These are phyloP conservation scores for Megamerina dolium DNA, from an alignment of 2,888 invertebrate species.

Conservation along the genomic window DNA sequence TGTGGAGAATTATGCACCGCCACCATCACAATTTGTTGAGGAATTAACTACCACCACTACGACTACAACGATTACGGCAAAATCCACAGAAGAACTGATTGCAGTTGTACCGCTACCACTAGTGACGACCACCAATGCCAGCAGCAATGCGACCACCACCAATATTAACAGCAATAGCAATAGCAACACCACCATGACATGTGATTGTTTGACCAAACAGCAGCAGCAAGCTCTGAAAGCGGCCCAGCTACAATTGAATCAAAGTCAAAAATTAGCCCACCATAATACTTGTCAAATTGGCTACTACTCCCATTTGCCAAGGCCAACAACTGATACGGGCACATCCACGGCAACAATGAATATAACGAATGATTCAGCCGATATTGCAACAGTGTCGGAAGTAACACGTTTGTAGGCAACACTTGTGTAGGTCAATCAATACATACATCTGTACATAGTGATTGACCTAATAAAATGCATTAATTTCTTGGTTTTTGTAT, in stretches of 20 bases:
- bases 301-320: conserved; percentile 46
- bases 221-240: conserved; percentile 39
- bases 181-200: too few species aligned
- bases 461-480: too few species aligned
- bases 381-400: conserved; percentile 60
- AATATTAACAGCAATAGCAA: conserved; percentile 40
- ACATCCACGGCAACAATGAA: conserved; percentile 28
- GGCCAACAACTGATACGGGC: conserved; percentile 39
- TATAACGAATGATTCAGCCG: conserved; percentile 33
- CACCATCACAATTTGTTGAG: conserved; percentile 50
- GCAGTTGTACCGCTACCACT: conserved; percentile 20
- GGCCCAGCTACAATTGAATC: conserved; percentile 35
- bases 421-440: conserved; percentile 25
- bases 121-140: too few species aligned
- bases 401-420: conserved; percentile 60
- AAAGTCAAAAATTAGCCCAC: conserved; percentile 38
- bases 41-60: conserved; percentile 53
- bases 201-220: conserved; percentile 37
- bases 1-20: conserved; percentile 49
- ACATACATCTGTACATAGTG: too few species aligned
- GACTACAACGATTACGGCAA: conserved; percentile 55
- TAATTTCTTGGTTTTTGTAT: too few species aligned
- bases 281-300: conserved; percentile 44
- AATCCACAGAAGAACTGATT: conserved; percentile 75
- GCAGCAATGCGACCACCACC: conserved; percentile 20